Percentiles rank a stretch among this genome's conserved stretches.
Evolutionary conservation across 2,113 vertebrate species (phyloP).

Genomic region (Muntiacus reevesi): DNA sequence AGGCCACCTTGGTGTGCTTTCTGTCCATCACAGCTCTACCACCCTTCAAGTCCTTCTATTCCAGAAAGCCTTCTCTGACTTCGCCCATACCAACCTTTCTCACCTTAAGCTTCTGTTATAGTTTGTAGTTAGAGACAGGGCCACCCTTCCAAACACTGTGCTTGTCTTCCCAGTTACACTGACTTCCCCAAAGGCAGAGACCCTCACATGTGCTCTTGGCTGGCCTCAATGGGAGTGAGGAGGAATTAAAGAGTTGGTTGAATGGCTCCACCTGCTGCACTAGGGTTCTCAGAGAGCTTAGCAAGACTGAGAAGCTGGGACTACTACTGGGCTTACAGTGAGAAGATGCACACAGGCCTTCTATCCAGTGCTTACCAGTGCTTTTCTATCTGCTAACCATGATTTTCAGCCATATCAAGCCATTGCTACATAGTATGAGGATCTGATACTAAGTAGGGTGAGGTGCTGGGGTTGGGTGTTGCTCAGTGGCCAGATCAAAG

Average conservation of each 20-base stretch:
- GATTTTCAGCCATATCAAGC: neutral
- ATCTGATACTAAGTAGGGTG: neutral
- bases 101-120: neutral
- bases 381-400: neutral
- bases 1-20: neutral
- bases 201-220: neutral
- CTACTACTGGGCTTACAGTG: neutral
- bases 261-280: neutral
- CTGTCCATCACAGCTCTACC: neutral
- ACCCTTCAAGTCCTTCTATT: neutral
- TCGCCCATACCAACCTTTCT: neutral
- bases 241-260: neutral
- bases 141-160: neutral
- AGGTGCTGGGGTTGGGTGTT: neutral
- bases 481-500: neutral
- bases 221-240: neutral
- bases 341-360: neutral
- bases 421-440: neutral
- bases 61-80: neutral
- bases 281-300: neutral
- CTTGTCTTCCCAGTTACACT: neutral
- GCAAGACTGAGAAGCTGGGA: neutral
- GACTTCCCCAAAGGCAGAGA: neutral
- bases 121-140: neutral
- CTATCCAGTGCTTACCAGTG: neutral